Conservation (phyloP, 2,113 vertebrate genomes). For the Meles meles region DNA sequence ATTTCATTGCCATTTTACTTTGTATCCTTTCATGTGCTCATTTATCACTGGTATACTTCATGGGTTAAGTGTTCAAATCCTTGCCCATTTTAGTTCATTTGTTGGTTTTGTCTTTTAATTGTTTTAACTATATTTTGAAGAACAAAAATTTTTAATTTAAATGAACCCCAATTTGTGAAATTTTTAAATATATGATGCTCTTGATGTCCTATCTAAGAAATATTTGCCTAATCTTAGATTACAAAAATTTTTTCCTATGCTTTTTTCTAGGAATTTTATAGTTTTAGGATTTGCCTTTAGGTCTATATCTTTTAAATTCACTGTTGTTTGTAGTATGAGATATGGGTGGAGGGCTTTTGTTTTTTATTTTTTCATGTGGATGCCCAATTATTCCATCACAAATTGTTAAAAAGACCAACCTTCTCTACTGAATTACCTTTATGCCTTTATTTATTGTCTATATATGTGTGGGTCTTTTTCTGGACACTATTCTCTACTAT, state of each 20-base stretch:
- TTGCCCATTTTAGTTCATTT: neutral
- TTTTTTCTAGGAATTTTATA: neutral
- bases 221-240: neutral
- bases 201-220: neutral
- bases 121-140: neutral
- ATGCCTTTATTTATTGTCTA: neutral
- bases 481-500: neutral
- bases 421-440: neutral
- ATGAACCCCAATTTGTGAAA: neutral
- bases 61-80: neutral
- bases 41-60: neutral
- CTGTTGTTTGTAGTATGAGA: neutral
- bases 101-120: neutral
- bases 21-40: neutral
- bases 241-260: neutral
- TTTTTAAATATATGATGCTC: neutral
- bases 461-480: neutral
- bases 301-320: neutral
- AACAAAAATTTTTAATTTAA: neutral
- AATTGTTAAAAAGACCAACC: neutral
- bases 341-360: neutral
- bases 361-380: neutral
- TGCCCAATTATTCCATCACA: neutral
- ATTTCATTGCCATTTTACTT: neutral
- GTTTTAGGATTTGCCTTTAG: neutral